A percentile compares a stretch with the other conserved stretches of the same genome.
Conservation (phyloP, 37 sponge, comb jelly and placozoan species). For the Ephydatia muelleri region DNA sequence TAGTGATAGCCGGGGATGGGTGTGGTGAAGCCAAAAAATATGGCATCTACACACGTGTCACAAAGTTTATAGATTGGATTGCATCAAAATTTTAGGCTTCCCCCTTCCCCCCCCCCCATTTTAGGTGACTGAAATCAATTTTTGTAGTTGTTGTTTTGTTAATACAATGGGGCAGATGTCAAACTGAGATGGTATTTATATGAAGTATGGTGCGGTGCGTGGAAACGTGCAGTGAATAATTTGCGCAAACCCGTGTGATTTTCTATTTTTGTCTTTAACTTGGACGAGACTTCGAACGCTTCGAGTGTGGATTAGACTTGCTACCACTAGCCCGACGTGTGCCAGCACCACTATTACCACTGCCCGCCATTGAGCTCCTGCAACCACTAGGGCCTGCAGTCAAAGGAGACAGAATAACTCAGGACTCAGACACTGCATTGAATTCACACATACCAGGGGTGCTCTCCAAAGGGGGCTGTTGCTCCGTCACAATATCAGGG, state of each 20-base stretch:
- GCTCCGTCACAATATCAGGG: neutral
- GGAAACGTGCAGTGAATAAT: neutral
- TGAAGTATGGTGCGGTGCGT: no score
- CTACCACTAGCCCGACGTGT: neutral
- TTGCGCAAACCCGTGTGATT: neutral
- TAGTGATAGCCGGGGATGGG: slow-evolving; percentile 39
- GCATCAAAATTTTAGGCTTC: neutral
- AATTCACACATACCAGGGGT: neutral
- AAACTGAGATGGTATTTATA: neutral
- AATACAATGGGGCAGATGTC: neutral
- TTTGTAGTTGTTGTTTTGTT: no score
- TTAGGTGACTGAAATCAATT: no score
- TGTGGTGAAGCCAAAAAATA: slow-evolving; percentile 55
- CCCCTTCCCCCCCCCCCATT: no score
- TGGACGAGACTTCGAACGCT: neutral
- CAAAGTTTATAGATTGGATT: slow-evolving; percentile 8
- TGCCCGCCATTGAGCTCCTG: neutral
- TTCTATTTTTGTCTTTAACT: neutral
- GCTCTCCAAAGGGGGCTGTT: neutral
- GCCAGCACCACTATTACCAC: neutral
- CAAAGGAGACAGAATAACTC: neutral
- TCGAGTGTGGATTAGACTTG: neutral
- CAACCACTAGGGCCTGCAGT: neutral
- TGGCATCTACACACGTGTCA: slow-evolving; percentile 52
- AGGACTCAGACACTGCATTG: no score